These are phyloP conservation scores for Panzeria rudis DNA, from an alignment of 2,888 invertebrate species.

Conservation along the genomic window DNA sequence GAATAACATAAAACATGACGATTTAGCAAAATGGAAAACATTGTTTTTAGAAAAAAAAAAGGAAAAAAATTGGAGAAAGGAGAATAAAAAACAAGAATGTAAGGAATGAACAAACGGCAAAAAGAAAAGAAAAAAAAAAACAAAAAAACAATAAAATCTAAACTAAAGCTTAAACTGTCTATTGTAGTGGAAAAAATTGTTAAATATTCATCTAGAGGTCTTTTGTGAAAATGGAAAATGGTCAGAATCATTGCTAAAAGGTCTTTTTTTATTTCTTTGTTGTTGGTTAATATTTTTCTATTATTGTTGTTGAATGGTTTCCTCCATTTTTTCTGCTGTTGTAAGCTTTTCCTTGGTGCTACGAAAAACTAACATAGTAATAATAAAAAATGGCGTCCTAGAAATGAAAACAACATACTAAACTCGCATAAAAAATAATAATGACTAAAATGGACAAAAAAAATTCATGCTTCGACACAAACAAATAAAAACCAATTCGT, in stretches of 20 bases:
- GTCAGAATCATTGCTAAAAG: slow-evolving; percentile 70
- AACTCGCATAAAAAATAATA: slow-evolving; percentile 60
- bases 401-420: slow-evolving; percentile 29
- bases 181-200: slow-evolving; percentile 70
- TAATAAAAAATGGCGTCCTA: slow-evolving; percentile 65
- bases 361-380: slow-evolving; percentile 60
- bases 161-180: slow-evolving; percentile 63
- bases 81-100: slow-evolving; percentile 41
- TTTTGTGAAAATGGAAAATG: slow-evolving; percentile 65
- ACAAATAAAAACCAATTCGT: slow-evolving; percentile 4
- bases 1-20: slow-evolving; percentile 74
- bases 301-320: slow-evolving; percentile 28
- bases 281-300: slow-evolving; percentile 50
- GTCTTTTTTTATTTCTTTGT: slow-evolving; percentile 40
- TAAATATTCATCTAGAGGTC: slow-evolving; percentile 69
- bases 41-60: slow-evolving; percentile 52
- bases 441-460: slow-evolving; percentile 31
- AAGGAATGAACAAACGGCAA: slow-evolving; percentile 38
- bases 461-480: slow-evolving; percentile 18
- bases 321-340: background rate
- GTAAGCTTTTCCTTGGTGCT: slow-evolving; percentile 29
- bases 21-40: slow-evolving; percentile 68
- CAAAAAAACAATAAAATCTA: slow-evolving; percentile 47
- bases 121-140: slow-evolving; percentile 29
- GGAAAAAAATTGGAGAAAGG: slow-evolving; percentile 20